Evolutionary conservation across 2,797 vertebrate genomes (phyloP).

Genomic region (Platyrinchus mystaceus): DNA sequence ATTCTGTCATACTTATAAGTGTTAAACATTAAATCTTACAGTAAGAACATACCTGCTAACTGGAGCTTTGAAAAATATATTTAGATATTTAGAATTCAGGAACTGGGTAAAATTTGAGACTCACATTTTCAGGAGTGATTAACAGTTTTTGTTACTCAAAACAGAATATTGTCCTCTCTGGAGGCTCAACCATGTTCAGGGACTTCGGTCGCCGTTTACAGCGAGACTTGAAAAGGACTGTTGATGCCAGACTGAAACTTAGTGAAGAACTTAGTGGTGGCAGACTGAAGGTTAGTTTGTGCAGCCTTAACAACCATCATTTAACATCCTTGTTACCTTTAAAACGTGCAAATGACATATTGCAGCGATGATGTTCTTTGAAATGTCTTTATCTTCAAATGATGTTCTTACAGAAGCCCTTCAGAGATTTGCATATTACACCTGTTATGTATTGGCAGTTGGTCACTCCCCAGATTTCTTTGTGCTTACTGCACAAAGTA

Average conservation of each 20-base stretch:
- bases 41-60: not conserved
- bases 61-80: not conserved
- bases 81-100: not conserved
- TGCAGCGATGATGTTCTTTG: not conserved
- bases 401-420: not conserved
- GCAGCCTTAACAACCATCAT: not conserved
- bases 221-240: slow-evolving; percentile 95
- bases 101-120: not conserved
- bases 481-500: not conserved
- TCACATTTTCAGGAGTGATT: not conserved
- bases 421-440: fast-evolving
- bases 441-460: not conserved
- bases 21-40: not conserved
- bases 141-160: not conserved
- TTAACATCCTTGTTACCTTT: not conserved
- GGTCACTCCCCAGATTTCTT: not conserved
- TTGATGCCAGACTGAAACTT: slow-evolving; percentile 93
- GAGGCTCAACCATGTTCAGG: slow-evolving; percentile 98
- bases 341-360: not conserved
- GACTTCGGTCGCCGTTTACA: slow-evolving; percentile 97
- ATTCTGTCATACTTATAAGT: not conserved
- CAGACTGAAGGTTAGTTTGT: slow-evolving; percentile 87
- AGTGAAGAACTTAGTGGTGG: slow-evolving; percentile 97
- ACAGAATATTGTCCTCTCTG: slow-evolving; percentile 96
- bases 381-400: not conserved